Conservation (phyloP, 2,113 vertebrate genomes). For the Sterna hirundo region DNA sequence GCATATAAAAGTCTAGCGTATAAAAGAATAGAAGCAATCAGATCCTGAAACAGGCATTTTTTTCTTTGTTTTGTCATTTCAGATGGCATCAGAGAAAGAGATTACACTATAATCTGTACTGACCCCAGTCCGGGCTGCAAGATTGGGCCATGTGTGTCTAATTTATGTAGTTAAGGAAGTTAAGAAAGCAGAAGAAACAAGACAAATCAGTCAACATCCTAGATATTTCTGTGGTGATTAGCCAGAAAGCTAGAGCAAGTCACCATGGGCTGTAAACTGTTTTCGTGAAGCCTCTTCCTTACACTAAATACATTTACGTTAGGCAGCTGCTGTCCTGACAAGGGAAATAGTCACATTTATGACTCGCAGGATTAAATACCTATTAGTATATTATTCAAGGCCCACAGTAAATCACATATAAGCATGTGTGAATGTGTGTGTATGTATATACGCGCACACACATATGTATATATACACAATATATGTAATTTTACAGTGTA, state of each 20-base stretch:
- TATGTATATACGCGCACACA: neutral
- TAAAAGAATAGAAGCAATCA: neutral
- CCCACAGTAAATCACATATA: neutral
- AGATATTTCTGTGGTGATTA: neutral
- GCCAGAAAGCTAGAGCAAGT: neutral
- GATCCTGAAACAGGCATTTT: neutral
- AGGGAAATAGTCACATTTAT: neutral
- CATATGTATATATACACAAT: neutral
- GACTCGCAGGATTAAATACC: neutral
- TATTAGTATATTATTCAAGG: neutral
- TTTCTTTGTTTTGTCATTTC: neutral
- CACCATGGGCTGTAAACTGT: neutral
- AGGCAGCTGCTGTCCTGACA: neutral
- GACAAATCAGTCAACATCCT: neutral
- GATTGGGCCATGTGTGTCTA: neutral
- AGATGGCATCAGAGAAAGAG: neutral
- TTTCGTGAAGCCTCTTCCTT: constrained; percentile 1
- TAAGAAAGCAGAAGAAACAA: constrained; percentile 16
- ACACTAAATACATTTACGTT: neutral
- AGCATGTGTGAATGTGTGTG: rapidly evolving
- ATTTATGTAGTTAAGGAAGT: neutral
- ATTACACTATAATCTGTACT: neutral
- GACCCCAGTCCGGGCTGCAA: neutral
- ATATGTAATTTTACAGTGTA: neutral
- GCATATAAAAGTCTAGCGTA: neutral